Evolutionary conservation across 1,140 invertebrate species (phyloP), one percentile per base, ranked within the genome.

Genomic region (Tetramorium alpestre): DNA sequence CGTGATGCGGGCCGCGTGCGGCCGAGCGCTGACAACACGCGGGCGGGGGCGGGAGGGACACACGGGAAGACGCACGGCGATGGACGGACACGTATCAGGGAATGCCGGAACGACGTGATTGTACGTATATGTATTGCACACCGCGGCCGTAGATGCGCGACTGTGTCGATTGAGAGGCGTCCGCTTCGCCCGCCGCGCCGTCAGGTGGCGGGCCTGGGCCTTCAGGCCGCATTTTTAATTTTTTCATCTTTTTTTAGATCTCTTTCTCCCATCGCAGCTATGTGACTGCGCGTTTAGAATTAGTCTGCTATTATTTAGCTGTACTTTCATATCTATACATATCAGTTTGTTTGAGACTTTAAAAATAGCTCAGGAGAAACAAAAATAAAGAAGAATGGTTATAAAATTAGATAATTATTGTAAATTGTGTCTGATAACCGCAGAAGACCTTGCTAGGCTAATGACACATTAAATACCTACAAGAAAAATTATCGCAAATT

Each of bases 71-170:
- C 58, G 18, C 75, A 49, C 78, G 22, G 80, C 2, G 84, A 88
- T 73, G 87, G 82, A 90, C 73, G 69, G 84, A 85, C 90, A 92
- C 88, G 90, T 92, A 92, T 89, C 54, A 41, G 18, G 85, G 41
- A 70, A 75, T 76, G 49, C 65, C 25, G 76, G 4, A 86, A 75
- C 81, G 77, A 81, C 56, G 84, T 64, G 33, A 4, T 33, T 33
- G 33, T 33, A 33, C 33, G 33, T 33, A 33, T 33, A 3, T 70
- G 10, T 54, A 49, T 7, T 7, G 5, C 8, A 54, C 88, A 49
- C 75, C n/a, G 60, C 60, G 33, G 38, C 60, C 65, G 65, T 51
- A 87, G 67, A 87, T 91, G 87, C 64, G 76, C 82, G 88, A 51
- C 11, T 11, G 47, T 85, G 38, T 33, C 54, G 81, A 13, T 51